Conservation (phyloP, 2,888 invertebrate species). For the Ligdia adustata region DNA sequence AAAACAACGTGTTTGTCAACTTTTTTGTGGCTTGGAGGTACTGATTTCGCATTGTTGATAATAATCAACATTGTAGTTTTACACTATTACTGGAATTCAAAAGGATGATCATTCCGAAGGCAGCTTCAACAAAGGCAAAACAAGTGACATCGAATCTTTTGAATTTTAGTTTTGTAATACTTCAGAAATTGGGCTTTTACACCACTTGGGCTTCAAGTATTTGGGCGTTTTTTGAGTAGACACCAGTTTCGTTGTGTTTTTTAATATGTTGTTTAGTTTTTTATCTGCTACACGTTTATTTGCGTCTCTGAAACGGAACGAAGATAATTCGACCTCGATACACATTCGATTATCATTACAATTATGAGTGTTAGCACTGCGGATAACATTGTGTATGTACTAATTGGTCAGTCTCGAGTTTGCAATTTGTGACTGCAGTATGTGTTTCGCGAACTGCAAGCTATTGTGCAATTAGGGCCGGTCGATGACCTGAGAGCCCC, state of each 20-base stretch:
- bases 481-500: slow-evolving; percentile 57
- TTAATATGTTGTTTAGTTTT: too few relatives aligned
- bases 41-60: neutral
- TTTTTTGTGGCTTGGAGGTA: slow-evolving; percentile 14
- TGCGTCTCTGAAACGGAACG: slow-evolving; percentile 8
- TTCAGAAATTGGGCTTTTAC: too few relatives aligned
- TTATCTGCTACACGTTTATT: too few relatives aligned
- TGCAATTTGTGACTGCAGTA: slow-evolving; percentile 43
- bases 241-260: too few relatives aligned
- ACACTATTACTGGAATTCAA: too few relatives aligned
- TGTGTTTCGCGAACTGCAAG: slow-evolving; percentile 49
- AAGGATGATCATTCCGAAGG: too few relatives aligned
- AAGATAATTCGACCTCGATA: slow-evolving; percentile 29
- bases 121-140: too few relatives aligned
- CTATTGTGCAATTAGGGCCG: slow-evolving; percentile 71
- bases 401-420: slow-evolving; percentile 43
- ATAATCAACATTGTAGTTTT: too few relatives aligned
- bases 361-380: slow-evolving; percentile 34
- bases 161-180: too few relatives aligned
- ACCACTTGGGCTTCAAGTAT: too few relatives aligned
- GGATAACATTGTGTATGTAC: slow-evolving; percentile 19
- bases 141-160: too few relatives aligned
- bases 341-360: slow-evolving; percentile 37
- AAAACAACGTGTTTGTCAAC: slow-evolving; percentile 22
- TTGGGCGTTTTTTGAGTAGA: too few relatives aligned